Percentiles rank a stretch among this genome's conserved stretches.
Evolutionary conservation across 2,113 vertebrate species (phyloP).

Genomic region (Tauraco erythrolophus): DNA sequence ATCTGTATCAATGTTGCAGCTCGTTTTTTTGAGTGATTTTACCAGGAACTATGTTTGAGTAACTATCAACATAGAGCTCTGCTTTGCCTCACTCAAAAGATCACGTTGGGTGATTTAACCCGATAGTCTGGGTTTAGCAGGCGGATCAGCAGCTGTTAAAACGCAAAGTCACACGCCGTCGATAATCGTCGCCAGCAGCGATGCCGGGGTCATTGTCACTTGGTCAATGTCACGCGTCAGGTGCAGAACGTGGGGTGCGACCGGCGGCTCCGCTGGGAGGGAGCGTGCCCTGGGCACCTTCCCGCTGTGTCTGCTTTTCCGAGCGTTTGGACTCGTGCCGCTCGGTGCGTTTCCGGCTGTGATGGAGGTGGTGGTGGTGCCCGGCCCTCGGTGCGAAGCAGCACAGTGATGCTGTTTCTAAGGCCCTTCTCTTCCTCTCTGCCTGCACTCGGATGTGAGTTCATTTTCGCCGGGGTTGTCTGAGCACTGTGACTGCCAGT

Average conservation of each 20-base stretch:
- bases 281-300: rapidly evolving
- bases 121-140: background rate
- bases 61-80: background rate
- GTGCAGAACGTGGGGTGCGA: background rate
- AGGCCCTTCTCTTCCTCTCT: background rate
- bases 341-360: background rate
- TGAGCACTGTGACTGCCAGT: background rate
- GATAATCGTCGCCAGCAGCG: background rate
- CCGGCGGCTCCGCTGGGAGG: rapidly evolving
- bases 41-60: background rate
- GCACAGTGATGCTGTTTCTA: background rate
- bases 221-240: background rate
- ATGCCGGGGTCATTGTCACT: background rate
- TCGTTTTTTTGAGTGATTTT: background rate
- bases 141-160: background rate
- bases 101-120: background rate
- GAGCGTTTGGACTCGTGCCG: background rate
- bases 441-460: background rate
- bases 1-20: background rate
- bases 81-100: background rate
- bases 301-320: background rate
- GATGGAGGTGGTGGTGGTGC: background rate
- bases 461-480: background rate
- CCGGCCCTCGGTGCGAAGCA: background rate
- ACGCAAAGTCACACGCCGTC: background rate